These are phyloP conservation scores for Cryptocephalus moraei DNA, from an alignment of 2,888 invertebrate genomes.

Conservation along the genomic window DNA sequence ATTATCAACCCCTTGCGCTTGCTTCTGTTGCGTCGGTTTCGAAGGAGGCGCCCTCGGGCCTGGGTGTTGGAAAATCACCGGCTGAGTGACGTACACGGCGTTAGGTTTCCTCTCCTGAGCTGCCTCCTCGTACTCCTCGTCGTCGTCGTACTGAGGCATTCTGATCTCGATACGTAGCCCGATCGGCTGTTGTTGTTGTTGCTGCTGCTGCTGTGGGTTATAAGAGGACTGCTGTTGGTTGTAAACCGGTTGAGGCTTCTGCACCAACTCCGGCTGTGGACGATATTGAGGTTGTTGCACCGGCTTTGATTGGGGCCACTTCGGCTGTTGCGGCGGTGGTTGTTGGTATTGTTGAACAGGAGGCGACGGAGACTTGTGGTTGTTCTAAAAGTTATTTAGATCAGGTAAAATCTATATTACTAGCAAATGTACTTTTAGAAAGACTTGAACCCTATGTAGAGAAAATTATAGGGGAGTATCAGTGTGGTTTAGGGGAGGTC, in stretches of 20 bases:
- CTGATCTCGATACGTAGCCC: conserved; percentile 16
- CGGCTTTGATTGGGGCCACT: conserved; percentile 13
- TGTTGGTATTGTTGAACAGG: conserved; percentile 6
- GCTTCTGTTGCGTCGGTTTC: conserved; percentile 23
- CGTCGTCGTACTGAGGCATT: conserved; percentile 10
- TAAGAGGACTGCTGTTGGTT: neutral
- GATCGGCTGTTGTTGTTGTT: conserved; percentile 8
- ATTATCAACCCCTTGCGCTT: conserved; percentile 22
- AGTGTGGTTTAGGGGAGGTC: no score
- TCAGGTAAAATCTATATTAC: conserved; percentile 1
- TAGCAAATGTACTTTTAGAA: no score
- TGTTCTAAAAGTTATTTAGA: neutral
- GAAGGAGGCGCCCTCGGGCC: conserved; percentile 19
- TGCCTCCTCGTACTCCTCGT: conserved; percentile 4
- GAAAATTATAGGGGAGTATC: no score
- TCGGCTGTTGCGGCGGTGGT: conserved; percentile 12
- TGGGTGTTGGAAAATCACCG: conserved; percentile 29
- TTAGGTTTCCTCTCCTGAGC: conserved; percentile 25
- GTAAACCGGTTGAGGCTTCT: conserved; percentile 6
- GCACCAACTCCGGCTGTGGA: conserved; percentile 23
- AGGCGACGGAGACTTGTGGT: conserved; percentile 6
- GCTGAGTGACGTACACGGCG: conserved; percentile 31
- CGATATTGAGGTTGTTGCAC: conserved; percentile 18
- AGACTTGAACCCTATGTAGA: no score
- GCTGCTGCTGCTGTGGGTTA: conserved; percentile 1